phyloP scores from a whole-genome alignment of 2,797 vertebrate genomes.

The Xenopus petersii region DNA sequence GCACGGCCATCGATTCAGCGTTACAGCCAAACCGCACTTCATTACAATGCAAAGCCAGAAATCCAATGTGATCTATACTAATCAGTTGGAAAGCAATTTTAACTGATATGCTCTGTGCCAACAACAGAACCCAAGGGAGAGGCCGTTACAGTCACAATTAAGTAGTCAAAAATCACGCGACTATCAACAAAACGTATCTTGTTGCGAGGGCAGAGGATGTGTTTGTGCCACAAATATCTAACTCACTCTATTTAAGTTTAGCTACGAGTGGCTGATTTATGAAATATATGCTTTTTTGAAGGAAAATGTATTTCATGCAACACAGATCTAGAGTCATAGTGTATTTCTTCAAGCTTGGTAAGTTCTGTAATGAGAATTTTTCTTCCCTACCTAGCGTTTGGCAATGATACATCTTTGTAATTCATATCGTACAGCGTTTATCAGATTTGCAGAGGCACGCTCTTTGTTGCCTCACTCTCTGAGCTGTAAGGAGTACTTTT shows the following conservation, averaged over 20 bases:
- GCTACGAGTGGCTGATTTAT: constrained; percentile 20
- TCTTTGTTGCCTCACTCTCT: background rate
- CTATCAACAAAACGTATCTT: too few species aligned
- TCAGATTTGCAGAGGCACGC: background rate
- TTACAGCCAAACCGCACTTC: constrained; percentile 8
- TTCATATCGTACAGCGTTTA: constrained; percentile 13
- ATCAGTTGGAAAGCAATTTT: constrained; percentile 36
- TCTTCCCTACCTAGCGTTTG: constrained; percentile 22
- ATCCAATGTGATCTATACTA: constrained; percentile 38
- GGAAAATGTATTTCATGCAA: constrained; percentile 31
- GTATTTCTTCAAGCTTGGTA: constrained; percentile 24
- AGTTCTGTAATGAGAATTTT: constrained; percentile 1
- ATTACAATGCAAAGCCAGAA: constrained; percentile 28
- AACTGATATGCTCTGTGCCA: constrained; percentile 14
- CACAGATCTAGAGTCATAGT: constrained; percentile 31
- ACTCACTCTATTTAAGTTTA: too few species aligned
- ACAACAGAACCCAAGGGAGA: background rate
- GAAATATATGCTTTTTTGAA: constrained; percentile 25
- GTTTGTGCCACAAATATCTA: too few species aligned
- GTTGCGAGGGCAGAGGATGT: too few species aligned
- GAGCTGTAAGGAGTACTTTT: too few species aligned
- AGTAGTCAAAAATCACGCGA: too few species aligned
- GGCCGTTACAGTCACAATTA: too few species aligned
- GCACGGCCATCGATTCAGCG: constrained; percentile 6
- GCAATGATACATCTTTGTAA: constrained; percentile 21